Evolutionary conservation across 2,888 invertebrate genomes (phyloP).

Genomic region (Pollenia labialis): DNA sequence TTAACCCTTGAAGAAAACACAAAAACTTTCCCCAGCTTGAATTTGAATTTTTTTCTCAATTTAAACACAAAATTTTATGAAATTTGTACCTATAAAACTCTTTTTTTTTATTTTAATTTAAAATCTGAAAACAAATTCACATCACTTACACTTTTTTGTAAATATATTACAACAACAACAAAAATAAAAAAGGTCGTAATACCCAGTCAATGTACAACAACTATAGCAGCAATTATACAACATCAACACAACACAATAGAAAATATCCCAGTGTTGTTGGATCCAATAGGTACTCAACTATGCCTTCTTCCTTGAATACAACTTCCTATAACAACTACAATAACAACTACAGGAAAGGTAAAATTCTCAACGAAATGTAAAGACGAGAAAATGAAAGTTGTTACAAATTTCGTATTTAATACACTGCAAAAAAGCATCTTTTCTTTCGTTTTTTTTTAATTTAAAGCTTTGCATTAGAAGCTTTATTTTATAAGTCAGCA

Average conservation of each 20-base stretch:
- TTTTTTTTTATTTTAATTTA: constrained; percentile 9
- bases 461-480: constrained; percentile 21
- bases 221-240: constrained; percentile 76
- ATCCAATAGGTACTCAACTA: constrained; percentile 79
- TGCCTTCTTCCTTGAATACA: constrained; percentile 77
- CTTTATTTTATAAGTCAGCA: constrained; percentile 34
- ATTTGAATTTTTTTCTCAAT: constrained; percentile 15
- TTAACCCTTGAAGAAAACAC: constrained; percentile 11
- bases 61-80: not conserved
- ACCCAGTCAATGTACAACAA: constrained; percentile 73
- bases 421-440: constrained; percentile 24
- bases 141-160: constrained; percentile 28
- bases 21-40: constrained; percentile 48
- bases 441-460: not conserved
- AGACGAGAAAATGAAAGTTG: constrained; percentile 69
- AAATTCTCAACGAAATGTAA: constrained; percentile 63
- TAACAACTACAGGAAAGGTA: constrained; percentile 78
- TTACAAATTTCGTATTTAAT: not conserved
- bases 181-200: constrained; percentile 65
- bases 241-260: constrained; percentile 80
- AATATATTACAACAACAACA: not conserved
- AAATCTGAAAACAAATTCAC: constrained; percentile 33
- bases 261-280: constrained; percentile 79
- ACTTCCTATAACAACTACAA: constrained; percentile 73
- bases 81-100: constrained; percentile 16